Evolutionary conservation across 1,140 invertebrate genomes (phyloP), one percentile per base, ranked within the genome.

Genomic region (Drosophila asahinai): DNA sequence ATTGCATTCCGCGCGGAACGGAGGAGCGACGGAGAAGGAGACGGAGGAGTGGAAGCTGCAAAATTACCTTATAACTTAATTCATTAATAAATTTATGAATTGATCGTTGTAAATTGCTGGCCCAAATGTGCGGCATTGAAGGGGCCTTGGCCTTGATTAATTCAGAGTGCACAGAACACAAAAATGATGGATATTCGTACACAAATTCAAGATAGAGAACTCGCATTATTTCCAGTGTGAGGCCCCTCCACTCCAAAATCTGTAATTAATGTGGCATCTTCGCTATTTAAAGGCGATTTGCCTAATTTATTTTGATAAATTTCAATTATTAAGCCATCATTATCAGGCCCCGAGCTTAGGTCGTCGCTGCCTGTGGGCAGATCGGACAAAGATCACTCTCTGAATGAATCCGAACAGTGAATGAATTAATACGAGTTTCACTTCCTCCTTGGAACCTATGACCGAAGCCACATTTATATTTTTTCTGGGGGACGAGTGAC

Each of bases 41-140:
- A 11, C 14, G 3, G 6, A 38, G 48, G 22, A 54, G 33, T 38
- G 63, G 49, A 77, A 47, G 75, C 57, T 47, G 36, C 71, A 51
- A 91, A 91, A 91, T 91, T 91, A 92, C 84, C 82, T 92, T 91
- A 91, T 91, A 91, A 91, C 90, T 91, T 91, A 91, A 91, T 91
- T 91, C 90, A 91, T 91, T 91, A 91, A 92, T 90, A 91, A 91
- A 91, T 91, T 91, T 89, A 91, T 91, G 84, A 92, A 91, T 90
- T 86, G 80, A 62, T 77, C 66, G 90, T 81, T 91, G 91, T 86
- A 91, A 91, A 83, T 91, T 91, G 84, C 86, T 70, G 68, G 7
- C 22, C n/a, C 76, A 86, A 91, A 91, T 92, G 91, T 71, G 60
- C 77, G 82, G 73, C 86, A 90, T 68, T 82, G 60, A 33, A 77